Conservation (phyloP, 2,888 invertebrate species). For the Drosophila siamana region DNA sequence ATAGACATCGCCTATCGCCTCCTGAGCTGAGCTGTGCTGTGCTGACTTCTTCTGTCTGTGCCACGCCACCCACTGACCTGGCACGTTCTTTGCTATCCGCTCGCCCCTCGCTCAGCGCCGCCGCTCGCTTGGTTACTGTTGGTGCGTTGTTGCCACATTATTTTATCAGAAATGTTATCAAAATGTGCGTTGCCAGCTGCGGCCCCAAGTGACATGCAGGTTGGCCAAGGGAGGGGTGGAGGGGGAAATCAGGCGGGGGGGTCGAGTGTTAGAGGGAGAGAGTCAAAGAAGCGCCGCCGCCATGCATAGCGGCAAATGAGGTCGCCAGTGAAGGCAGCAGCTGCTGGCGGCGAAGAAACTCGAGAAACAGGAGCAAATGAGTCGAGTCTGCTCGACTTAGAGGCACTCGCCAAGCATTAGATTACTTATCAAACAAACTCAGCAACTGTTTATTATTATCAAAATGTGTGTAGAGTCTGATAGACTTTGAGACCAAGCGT, state of each 20-base stretch:
- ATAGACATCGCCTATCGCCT: slow-evolving; percentile 11
- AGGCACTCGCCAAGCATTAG: not conserved
- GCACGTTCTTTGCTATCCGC: slow-evolving; percentile 68
- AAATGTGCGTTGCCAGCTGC: slow-evolving; percentile 81
- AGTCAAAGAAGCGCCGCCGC: slow-evolving; percentile 36
- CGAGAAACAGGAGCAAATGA: not conserved
- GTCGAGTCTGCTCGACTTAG: not conserved
- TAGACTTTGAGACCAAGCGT: too few species aligned
- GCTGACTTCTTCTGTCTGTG: slow-evolving; percentile 56
- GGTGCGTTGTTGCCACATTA: slow-evolving; percentile 79
- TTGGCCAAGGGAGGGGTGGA: too few species aligned
- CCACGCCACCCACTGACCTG: slow-evolving; percentile 79
- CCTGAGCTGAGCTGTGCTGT: slow-evolving; percentile 10
- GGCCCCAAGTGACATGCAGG: slow-evolving; percentile 36
- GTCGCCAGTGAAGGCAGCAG: slow-evolving; percentile 50
- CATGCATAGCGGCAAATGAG: slow-evolving; percentile 58
- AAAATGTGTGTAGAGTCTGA: too few species aligned
- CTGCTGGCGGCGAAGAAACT: slow-evolving; percentile 10
- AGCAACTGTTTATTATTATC: too few species aligned
- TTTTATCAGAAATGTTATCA: slow-evolving; percentile 79
- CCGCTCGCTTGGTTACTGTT: not conserved
- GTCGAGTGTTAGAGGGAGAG: not conserved
- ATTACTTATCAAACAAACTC: too few species aligned
- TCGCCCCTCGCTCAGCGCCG: too few species aligned
- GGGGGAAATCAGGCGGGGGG: too few species aligned